A percentile compares a stretch with the other conserved stretches of the same genome.
These are phyloP conservation scores for Barypeithes pellucidus DNA, from an alignment of 2,888 invertebrate genomes.

Conservation along the genomic window DNA sequence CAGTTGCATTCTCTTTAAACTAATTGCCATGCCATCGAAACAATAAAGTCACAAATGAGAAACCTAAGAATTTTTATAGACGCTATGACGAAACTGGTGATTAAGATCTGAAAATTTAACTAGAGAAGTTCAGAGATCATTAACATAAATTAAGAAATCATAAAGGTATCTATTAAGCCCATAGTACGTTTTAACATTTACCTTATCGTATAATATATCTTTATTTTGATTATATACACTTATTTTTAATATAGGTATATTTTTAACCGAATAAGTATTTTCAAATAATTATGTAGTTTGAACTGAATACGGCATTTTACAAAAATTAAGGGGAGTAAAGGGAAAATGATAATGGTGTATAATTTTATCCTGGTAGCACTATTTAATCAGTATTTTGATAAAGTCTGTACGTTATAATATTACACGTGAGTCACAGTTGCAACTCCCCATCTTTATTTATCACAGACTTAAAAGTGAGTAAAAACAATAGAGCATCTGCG, in stretches of 20 bases:
- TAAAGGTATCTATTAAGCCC: neutral
- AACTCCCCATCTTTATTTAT: no score
- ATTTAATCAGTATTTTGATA: no score
- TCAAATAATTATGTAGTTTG: no score
- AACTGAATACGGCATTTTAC: no score
- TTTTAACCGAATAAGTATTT: neutral
- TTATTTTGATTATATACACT: neutral
- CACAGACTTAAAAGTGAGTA: no score
- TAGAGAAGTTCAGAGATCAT: constrained; percentile 16
- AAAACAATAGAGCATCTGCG: no score
- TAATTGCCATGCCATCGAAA: constrained; percentile 23
- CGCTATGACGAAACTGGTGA: constrained; percentile 26
- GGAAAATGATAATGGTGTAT: no score
- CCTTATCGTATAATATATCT: neutral
- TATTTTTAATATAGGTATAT: neutral
- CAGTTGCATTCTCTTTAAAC: constrained; percentile 16
- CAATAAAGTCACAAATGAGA: constrained; percentile 26
- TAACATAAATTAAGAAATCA: constrained; percentile 21
- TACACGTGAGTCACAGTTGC: no score
- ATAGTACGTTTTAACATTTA: neutral
- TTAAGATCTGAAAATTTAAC: constrained; percentile 27
- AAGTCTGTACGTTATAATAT: no score
- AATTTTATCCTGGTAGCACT: no score
- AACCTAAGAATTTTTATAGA: constrained; percentile 33
- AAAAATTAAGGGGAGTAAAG: no score